Conservation (phyloP, 1,140 invertebrate genomes). For the Aphelinus atriplicis region DNA sequence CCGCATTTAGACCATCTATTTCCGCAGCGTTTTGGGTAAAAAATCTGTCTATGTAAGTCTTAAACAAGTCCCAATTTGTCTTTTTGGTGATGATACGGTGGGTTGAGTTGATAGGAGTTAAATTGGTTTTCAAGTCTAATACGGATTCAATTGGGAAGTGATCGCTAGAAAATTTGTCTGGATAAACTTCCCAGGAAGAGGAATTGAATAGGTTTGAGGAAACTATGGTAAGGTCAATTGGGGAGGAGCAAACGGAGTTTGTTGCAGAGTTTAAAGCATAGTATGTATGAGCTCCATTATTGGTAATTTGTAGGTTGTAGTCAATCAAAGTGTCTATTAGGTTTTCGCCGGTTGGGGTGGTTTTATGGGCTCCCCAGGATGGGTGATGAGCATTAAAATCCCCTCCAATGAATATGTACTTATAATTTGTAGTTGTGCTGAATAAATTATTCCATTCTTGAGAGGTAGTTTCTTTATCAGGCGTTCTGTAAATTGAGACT, state of each 20-base stretch:
- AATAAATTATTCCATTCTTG: not conserved
- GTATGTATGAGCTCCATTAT: not conserved
- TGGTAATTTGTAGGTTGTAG: not conserved
- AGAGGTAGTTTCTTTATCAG: not conserved
- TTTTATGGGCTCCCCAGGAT: slow-evolving; percentile 4
- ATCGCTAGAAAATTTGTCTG: slow-evolving; percentile 5
- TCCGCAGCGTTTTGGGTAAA: not conserved
- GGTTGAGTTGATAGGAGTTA: not conserved
- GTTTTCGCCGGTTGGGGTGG: not conserved
- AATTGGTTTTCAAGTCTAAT: not conserved
- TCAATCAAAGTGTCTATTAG: not conserved
- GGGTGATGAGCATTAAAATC: slow-evolving; percentile 7
- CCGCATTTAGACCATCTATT: not conserved
- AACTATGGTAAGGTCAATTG: not conserved
- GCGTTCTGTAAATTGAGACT: not conserved
- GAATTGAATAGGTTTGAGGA: not conserved
- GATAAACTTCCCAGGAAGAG: not conserved
- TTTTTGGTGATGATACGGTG: not conserved
- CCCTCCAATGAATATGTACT: not conserved
- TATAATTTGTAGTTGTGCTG: not conserved
- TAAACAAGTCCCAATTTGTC: not conserved
- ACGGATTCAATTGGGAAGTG: slow-evolving; percentile 4
- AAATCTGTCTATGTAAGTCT: not conserved
- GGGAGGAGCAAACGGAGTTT: not conserved
- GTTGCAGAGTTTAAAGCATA: not conserved